Percentiles rank a stretch among this genome's conserved stretches.
Evolutionary conservation across 2,797 vertebrate species (phyloP).

Genomic region (Mormyrus proboscirostris): DNA sequence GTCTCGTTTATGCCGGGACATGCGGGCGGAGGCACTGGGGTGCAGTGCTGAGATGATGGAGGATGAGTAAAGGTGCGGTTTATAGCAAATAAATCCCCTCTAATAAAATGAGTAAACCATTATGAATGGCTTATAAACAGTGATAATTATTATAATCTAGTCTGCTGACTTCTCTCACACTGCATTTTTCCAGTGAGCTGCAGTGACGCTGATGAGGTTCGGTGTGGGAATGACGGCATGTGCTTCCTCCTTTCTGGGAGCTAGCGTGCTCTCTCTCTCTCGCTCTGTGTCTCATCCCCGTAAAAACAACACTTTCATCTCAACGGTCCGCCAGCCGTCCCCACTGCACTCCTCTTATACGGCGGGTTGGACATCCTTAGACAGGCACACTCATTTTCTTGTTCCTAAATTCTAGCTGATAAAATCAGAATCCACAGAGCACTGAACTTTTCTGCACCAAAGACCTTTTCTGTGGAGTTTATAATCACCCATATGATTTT

Average conservation of each 20-base stretch:
- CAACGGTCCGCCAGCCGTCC: background rate
- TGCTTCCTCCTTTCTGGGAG: background rate
- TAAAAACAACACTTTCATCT: background rate
- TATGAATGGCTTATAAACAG: background rate
- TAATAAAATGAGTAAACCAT: background rate
- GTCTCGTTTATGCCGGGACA: background rate
- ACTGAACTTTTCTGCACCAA: too few relatives aligned
- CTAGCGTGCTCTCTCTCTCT: background rate
- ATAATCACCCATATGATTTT: too few relatives aligned
- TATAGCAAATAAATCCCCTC: background rate
- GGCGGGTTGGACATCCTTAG: background rate
- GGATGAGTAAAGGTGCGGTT: background rate
- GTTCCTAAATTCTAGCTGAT: background rate
- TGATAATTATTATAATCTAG: background rate
- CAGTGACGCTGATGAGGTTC: background rate
- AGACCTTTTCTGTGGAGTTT: too few relatives aligned
- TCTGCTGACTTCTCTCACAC: background rate
- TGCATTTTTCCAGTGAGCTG: background rate
- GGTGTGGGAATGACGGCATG: background rate
- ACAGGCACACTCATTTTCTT: background rate
- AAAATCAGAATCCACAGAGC: too few relatives aligned
- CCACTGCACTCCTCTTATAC: background rate
- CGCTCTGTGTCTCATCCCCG: background rate
- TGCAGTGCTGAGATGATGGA: background rate
- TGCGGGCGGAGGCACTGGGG: background rate